Evolutionary conservation across 2,888 invertebrate species (phyloP).

Genomic region (Luffia ferchaultella): DNA sequence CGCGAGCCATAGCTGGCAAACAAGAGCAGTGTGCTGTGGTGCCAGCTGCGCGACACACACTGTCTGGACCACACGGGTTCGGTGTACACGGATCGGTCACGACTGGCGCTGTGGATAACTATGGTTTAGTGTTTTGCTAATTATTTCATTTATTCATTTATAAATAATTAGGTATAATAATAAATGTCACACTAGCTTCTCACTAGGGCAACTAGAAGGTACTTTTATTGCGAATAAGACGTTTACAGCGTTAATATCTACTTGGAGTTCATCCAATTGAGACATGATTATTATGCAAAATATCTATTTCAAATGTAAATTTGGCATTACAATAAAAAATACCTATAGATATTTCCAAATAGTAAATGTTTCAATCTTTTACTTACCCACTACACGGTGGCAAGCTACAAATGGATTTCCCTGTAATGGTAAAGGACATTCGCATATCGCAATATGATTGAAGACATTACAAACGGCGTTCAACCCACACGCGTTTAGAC

Average conservation of each 20-base stretch:
- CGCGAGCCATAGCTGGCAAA: slow-evolving; percentile 70
- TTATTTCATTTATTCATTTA: too few species aligned
- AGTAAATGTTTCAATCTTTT: not conserved
- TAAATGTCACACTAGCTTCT: too few species aligned
- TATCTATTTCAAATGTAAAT: too few species aligned
- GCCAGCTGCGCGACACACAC: slow-evolving; percentile 72
- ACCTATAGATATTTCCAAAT: slow-evolving; percentile 12
- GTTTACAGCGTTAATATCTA: too few species aligned
- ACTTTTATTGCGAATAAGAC: too few species aligned
- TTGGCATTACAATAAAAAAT: too few species aligned
- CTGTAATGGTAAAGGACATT: slow-evolving; percentile 74
- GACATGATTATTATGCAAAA: too few species aligned
- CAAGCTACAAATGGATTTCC: slow-evolving; percentile 84
- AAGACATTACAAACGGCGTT: slow-evolving; percentile 78
- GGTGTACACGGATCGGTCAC: slow-evolving; percentile 69
- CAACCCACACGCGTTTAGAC: slow-evolving; percentile 73
- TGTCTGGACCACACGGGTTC: slow-evolving; percentile 77
- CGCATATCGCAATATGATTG: slow-evolving; percentile 81
- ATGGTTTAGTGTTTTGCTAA: too few species aligned
- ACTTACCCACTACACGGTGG: slow-evolving; percentile 56
- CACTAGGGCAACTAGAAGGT: too few species aligned
- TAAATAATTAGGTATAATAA: too few species aligned
- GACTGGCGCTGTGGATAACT: slow-evolving; percentile 25
- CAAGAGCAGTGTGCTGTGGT: slow-evolving; percentile 75
- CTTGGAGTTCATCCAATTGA: too few species aligned